Evolutionary conservation across 2,113 vertebrate species (phyloP).

Genomic region (Stomatorhinus ivindoensis): DNA sequence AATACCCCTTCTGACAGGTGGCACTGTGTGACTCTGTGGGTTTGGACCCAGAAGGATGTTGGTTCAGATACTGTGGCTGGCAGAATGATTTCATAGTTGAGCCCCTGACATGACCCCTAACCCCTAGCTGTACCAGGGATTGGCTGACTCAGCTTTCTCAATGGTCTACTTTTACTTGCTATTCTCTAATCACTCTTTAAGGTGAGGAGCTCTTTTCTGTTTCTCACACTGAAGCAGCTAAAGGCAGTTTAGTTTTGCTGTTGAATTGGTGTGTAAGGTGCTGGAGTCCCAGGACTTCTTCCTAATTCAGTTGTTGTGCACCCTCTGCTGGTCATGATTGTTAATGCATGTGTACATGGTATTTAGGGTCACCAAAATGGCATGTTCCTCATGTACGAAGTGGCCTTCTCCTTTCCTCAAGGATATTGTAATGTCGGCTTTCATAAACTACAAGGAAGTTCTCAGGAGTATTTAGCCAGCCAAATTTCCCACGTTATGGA

Average conservation of each 20-base stretch:
- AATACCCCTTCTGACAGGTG: background rate
- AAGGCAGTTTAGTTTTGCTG: background rate
- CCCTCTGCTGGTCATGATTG: constrained; percentile 8
- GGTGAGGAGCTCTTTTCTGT: background rate
- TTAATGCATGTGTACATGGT: background rate
- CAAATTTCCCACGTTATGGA: constrained; percentile 72
- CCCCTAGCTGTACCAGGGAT: background rate
- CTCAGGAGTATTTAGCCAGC: constrained; percentile 76
- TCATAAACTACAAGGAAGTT: constrained; percentile 87
- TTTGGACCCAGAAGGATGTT: background rate
- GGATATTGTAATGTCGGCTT: constrained; percentile 89
- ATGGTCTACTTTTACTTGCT: constrained; percentile 56
- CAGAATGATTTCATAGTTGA: background rate
- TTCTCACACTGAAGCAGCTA: background rate
- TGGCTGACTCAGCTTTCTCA: background rate
- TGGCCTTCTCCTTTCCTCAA: constrained; percentile 55
- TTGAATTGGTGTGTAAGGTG: background rate
- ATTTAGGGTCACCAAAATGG: background rate
- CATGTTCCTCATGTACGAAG: background rate
- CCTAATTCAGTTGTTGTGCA: background rate
- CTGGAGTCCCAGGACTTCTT: background rate
- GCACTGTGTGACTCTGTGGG: background rate
- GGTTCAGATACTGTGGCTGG: background rate
- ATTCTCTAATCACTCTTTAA: constrained; percentile 81
- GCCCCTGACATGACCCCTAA: background rate